Percentiles rank a stretch among this genome's conserved stretches.
phyloP scores from a whole-genome alignment of 2,113 vertebrate species.

The Zosterops japonicus region DNA sequence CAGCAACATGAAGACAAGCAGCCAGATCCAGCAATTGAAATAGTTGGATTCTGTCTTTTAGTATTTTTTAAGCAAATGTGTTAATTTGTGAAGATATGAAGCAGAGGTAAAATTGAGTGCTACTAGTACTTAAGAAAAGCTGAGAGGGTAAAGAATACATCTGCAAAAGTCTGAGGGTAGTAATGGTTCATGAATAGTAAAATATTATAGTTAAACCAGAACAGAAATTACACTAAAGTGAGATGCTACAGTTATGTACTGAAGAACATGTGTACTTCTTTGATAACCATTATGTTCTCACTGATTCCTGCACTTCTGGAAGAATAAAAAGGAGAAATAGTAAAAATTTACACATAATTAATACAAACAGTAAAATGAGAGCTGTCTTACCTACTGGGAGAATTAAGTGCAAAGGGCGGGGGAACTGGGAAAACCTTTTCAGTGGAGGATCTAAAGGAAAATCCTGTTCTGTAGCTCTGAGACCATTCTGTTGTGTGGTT shows the following conservation, averaged over 20 bases:
- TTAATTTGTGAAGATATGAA: background rate
- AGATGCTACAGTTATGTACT: background rate
- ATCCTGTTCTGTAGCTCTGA: background rate
- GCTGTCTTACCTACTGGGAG: background rate
- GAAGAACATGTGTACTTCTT: background rate
- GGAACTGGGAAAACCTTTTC: background rate
- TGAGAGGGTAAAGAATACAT: background rate
- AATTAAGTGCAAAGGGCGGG: accelerated
- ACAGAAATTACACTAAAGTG: background rate
- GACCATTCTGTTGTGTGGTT: background rate
- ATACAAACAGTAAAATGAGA: background rate
- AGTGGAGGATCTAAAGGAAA: background rate
- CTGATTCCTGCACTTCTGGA: background rate
- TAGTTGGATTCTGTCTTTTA: background rate
- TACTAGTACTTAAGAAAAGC: background rate
- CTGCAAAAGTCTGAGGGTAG: background rate
- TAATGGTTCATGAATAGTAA: background rate
- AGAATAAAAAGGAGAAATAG: background rate
- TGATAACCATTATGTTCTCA: background rate
- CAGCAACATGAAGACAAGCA: background rate
- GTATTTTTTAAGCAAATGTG: background rate
- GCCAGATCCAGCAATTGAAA: background rate
- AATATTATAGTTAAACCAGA: background rate
- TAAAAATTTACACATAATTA: background rate
- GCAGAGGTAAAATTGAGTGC: background rate